Evolutionary conservation across 2,797 vertebrate species (phyloP).

Genomic region (Gastrophryne carolinensis): DNA sequence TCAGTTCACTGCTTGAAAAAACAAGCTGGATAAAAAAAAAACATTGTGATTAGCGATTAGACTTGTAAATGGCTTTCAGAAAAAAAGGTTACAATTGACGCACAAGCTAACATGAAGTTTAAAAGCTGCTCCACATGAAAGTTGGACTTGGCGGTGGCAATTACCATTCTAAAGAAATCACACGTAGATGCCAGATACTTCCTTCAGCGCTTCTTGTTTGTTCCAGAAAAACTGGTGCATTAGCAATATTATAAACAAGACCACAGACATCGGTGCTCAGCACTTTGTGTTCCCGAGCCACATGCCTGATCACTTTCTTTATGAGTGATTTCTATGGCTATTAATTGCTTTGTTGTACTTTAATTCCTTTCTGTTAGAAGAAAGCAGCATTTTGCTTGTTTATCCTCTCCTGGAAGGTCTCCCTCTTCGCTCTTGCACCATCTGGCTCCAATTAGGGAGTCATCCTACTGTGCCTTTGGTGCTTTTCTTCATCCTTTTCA

Average conservation of each 20-base stretch:
- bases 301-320: conserved; percentile 38
- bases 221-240: conserved; percentile 49
- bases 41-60: conserved; percentile 31
- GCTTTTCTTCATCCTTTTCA: conserved; percentile 21
- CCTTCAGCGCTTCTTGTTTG: conserved; percentile 41
- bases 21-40: neutral
- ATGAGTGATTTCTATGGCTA: conserved; percentile 40
- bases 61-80: conserved; percentile 35
- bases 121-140: conserved; percentile 37
- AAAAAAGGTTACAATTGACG: conserved; percentile 38
- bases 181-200: conserved; percentile 33
- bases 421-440: conserved; percentile 34
- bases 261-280: conserved; percentile 34
- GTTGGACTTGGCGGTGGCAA: conserved; percentile 33
- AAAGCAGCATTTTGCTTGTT: conserved; percentile 44
- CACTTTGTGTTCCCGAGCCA: conserved; percentile 36
- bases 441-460: conserved; percentile 38
- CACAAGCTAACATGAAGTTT: conserved; percentile 24
- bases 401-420: conserved; percentile 43
- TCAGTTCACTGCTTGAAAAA: no score
- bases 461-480: conserved; percentile 26
- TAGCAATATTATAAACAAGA: conserved; percentile 38
- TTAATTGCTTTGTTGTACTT: conserved; percentile 45
- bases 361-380: conserved; percentile 47
- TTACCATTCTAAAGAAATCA: conserved; percentile 36